These are phyloP conservation scores for Hippopotamus amphibius DNA, from an alignment of 2,113 vertebrate genomes.

Conservation along the genomic window DNA sequence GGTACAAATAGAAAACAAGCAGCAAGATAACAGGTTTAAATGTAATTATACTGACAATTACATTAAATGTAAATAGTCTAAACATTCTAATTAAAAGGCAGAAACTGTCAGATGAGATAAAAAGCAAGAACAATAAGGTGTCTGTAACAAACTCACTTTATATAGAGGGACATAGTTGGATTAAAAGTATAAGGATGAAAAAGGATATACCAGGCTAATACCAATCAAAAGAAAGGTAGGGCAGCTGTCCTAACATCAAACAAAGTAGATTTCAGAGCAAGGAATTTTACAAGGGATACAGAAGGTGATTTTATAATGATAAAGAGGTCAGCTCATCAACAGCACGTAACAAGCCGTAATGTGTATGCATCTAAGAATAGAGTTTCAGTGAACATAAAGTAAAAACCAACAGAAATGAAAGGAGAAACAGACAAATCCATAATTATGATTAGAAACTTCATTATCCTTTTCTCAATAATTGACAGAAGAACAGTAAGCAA, in stretches of 20 bases:
- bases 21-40: background rate
- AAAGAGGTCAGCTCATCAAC: background rate
- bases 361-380: background rate
- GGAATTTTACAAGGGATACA: background rate
- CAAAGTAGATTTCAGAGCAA: background rate
- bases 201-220: background rate
- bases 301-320: background rate
- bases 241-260: background rate
- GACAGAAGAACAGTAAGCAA: background rate
- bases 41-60: background rate
- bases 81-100: constrained; percentile 45
- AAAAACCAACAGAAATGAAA: constrained; percentile 16
- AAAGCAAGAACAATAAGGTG: constrained; percentile 1
- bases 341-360: background rate
- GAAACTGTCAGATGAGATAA: background rate
- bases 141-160: background rate
- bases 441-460: background rate
- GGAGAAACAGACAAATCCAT: background rate
- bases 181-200: background rate
- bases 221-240: background rate
- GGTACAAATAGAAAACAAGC: background rate
- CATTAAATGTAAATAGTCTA: constrained; percentile 13
- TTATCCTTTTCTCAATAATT: background rate
- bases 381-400: background rate
- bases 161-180: background rate